Percentiles rank a stretch among this genome's conserved stretches.
Evolutionary conservation across 2,888 invertebrate genomes (phyloP).

Genomic region (Tipula lateralis): DNA sequence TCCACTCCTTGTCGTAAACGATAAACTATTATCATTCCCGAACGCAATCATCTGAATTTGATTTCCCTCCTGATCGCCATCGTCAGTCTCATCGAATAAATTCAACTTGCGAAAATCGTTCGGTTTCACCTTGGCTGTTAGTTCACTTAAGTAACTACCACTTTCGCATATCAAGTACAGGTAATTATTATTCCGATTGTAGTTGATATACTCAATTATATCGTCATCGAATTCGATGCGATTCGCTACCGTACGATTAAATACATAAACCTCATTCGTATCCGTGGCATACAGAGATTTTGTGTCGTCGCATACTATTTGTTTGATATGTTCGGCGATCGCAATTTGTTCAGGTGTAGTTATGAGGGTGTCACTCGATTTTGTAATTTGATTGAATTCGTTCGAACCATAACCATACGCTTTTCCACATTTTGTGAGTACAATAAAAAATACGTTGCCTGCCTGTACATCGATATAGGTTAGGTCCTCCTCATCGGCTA

Average conservation of each 20-base stretch:
- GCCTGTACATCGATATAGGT: conserved; percentile 43
- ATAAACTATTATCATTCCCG: not conserved
- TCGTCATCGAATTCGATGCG: not conserved
- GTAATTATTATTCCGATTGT: not conserved
- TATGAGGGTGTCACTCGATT: not conserved
- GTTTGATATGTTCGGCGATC: not conserved
- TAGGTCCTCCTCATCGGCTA: conserved; percentile 40
- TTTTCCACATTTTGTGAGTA: conserved; percentile 42
- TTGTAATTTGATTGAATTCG: not conserved
- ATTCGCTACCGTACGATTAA: not conserved
- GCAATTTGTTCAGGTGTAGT: not conserved
- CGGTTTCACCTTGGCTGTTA: not conserved
- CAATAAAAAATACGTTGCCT: conserved; percentile 47
- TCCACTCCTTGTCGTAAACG: not conserved
- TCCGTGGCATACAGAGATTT: not conserved
- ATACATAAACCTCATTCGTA: not conserved
- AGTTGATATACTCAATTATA: not conserved
- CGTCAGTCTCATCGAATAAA: not conserved
- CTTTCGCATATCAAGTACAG: conserved; percentile 16
- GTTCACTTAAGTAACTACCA: not conserved
- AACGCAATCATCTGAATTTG: not conserved
- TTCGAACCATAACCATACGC: not conserved
- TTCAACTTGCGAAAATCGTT: not conserved
- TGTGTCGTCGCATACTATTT: not conserved
- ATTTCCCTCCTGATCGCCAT: not conserved